These are phyloP conservation scores for Triops cancriformis DNA, from an alignment of 1,140 invertebrate genomes.

Conservation along the genomic window DNA sequence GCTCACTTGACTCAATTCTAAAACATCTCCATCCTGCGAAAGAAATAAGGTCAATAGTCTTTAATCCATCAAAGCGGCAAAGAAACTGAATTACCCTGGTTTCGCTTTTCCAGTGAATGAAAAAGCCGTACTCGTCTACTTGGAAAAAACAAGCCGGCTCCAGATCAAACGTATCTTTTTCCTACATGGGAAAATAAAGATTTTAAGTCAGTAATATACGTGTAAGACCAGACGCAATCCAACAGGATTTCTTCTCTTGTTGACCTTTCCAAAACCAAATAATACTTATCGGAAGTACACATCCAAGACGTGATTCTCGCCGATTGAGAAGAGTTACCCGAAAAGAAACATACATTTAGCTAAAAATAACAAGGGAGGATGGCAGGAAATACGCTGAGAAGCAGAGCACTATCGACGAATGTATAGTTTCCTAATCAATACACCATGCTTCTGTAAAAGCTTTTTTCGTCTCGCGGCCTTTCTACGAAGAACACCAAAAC, in stretches of 20 bases:
- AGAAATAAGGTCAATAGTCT: neutral
- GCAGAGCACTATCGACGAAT: neutral
- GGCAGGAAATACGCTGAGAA: neutral
- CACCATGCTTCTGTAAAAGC: slow-evolving; percentile 1
- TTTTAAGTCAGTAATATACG: neutral
- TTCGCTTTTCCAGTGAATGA: slow-evolving; percentile 98
- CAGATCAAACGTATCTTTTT: slow-evolving; percentile 79
- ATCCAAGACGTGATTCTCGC: too few species aligned
- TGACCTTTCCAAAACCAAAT: neutral
- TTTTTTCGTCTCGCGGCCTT: neutral
- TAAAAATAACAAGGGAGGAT: neutral
- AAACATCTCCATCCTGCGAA: slow-evolving; percentile 82
- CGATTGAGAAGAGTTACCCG: too few species aligned
- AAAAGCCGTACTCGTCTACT: slow-evolving; percentile 98
- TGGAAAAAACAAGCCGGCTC: slow-evolving; percentile 84
- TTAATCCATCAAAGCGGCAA: slow-evolving; percentile 14
- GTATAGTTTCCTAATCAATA: neutral
- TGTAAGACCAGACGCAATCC: neutral
- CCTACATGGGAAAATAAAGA: slow-evolving; percentile 40
- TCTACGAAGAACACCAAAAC: neutral
- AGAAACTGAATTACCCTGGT: slow-evolving; percentile 60
- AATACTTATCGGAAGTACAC: neutral
- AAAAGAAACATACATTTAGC: neutral
- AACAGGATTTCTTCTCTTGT: neutral
- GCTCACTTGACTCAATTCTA: slow-evolving; percentile 94